These are phyloP conservation scores for Psococerastis gibbosa DNA, from an alignment of 2,888 invertebrate species.

Conservation along the genomic window DNA sequence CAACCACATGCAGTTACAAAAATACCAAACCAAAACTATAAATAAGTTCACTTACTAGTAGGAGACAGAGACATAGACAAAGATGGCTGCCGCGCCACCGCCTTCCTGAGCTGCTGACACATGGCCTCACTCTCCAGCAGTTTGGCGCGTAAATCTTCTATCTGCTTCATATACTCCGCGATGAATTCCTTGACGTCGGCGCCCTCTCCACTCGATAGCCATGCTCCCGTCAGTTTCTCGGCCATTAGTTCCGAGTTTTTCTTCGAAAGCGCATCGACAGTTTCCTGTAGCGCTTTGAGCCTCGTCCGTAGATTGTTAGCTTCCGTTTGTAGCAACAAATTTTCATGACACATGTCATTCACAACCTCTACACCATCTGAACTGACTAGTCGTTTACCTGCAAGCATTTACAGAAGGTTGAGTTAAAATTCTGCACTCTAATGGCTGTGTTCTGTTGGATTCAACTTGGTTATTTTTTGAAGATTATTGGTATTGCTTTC, in stretches of 20 bases:
- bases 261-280: constrained; percentile 67
- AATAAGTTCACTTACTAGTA: neutral
- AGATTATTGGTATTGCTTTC: too few relatives aligned
- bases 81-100: constrained; percentile 20
- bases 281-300: constrained; percentile 88
- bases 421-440: too few relatives aligned
- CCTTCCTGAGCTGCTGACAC: constrained; percentile 49
- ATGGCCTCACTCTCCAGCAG: constrained; percentile 71
- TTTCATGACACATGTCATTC: constrained; percentile 92
- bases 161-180: constrained; percentile 73
- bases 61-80: neutral
- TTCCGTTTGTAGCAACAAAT: constrained; percentile 77
- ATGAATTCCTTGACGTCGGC: constrained; percentile 44
- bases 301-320: constrained; percentile 70
- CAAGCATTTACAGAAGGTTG: too few relatives aligned
- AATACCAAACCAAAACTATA: constrained; percentile 6
- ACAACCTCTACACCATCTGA: constrained; percentile 73
- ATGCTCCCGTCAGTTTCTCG: constrained; percentile 50
- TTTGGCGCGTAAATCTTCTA: constrained; percentile 75
- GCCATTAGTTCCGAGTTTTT: constrained; percentile 65
- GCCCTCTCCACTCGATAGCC: constrained; percentile 27
- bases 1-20: constrained; percentile 2
- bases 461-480: too few relatives aligned
- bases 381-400: constrained; percentile 75
- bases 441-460: too few relatives aligned